Base-by-base conservation (phyloP, 2,797 vertebrate species). In the Enteromius fasciolatus region DNA sequence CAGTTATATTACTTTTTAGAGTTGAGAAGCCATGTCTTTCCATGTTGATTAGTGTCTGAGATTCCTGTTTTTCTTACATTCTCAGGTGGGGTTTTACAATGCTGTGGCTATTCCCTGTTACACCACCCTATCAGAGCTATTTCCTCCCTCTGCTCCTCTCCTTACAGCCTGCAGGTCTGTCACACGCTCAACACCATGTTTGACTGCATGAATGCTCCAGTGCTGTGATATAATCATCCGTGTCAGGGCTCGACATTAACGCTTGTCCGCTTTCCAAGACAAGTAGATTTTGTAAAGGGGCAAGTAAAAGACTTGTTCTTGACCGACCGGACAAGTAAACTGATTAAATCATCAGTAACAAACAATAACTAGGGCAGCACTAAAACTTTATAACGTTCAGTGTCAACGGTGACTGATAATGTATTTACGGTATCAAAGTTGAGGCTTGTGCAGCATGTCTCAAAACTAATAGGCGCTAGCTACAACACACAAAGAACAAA, bases 21-120 rank as follows among this genome's bases (percentile, higher is more conserved):
- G 63, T 36, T 41, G 2, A 5, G 6, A 57, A 33, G 20, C 31
- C 31, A 2, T 12, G n/a, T 23, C n/a, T 59, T 59, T 59, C 15
- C 11, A 15, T 77, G 17, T 28, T 44, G 2, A 23, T 4, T 36
- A 33, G 2, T 70, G 59, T 12, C 36, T 15, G 11, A 63, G 1
- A 63, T 1, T 63, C 18, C 46, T 18, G 46, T 66, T 76, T 11
- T 25, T 17, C 31, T 50, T 2, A 28, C 77, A 87, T 82, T 39
- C 57, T 12, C 84, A 99, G 98, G 96, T 99, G 84, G 97, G 97
- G 5, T 99, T 99, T 94, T 99, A 98, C 92, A 99, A 98, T 81
- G 96, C 97, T 36, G 98, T 99, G 83, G 98, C 98, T 17, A 90
- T 99, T 87, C 98, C 98, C 20, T 99, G 98, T 92, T 99, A 99